phyloP scores from a whole-genome alignment of 2,888 invertebrate genomes.

The Tetropium fuscum region DNA sequence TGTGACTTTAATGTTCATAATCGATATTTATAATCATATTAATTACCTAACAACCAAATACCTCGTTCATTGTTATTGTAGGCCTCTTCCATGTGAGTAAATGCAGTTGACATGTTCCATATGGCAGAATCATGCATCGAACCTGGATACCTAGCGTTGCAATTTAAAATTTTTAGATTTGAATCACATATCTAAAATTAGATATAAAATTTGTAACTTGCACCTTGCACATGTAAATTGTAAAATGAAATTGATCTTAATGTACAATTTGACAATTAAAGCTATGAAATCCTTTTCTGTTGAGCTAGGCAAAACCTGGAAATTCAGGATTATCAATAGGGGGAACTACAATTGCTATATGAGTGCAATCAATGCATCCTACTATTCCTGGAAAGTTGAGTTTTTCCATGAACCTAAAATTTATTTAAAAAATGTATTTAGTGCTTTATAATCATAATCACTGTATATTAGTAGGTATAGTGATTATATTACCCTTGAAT shows the following conservation, averaged over 20 bases:
- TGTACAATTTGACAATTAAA: too few species aligned
- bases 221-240: too few species aligned
- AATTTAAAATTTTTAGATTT: slow-evolving; percentile 11
- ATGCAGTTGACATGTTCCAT: slow-evolving; percentile 14
- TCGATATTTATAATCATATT: not conserved
- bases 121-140: slow-evolving; percentile 26
- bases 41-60: not conserved
- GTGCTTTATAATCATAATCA: not conserved
- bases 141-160: slow-evolving; percentile 26
- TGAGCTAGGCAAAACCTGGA: slow-evolving; percentile 7
- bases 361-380: not conserved
- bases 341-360: slow-evolving; percentile 2
- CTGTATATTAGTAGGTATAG: too few species aligned
- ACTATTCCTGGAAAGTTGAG: too few species aligned
- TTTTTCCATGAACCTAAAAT: too few species aligned
- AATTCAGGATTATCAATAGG: slow-evolving; percentile 5
- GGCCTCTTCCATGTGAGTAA: slow-evolving; percentile 1
- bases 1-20: too few species aligned
- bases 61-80: slow-evolving; percentile 1
- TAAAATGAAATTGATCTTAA: too few species aligned
- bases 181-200: slow-evolving; percentile 21
- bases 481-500: not conserved
- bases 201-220: too few species aligned
- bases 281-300: slow-evolving; percentile 27
- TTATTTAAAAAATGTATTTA: too few species aligned